These are phyloP conservation scores for Chironomus tepperi DNA, from an alignment of 1,140 invertebrate species.

Conservation along the genomic window DNA sequence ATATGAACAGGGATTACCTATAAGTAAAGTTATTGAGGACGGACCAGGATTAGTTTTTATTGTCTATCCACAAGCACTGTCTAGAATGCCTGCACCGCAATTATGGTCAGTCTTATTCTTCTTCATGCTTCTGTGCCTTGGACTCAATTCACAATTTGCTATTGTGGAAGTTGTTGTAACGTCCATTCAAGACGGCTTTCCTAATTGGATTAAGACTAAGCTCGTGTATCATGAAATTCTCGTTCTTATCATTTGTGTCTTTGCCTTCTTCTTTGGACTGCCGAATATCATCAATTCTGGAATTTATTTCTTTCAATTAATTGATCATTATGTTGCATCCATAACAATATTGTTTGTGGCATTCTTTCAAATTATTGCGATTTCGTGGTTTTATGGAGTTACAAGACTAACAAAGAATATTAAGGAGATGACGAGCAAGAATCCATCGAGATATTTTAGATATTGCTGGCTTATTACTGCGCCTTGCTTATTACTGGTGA, in stretches of 20 bases:
- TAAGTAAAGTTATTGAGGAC: constrained; percentile 74
- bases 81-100: constrained; percentile 78
- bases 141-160: constrained; percentile 83
- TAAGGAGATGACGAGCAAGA: constrained; percentile 74
- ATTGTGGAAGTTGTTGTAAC: constrained; percentile 88
- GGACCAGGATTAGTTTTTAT: constrained; percentile 83
- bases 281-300: constrained; percentile 82
- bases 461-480: constrained; percentile 76
- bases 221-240: constrained; percentile 79
- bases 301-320: constrained; percentile 85
- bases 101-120: constrained; percentile 84
- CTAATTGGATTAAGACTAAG: constrained; percentile 67
- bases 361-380: constrained; percentile 83
- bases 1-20: constrained; percentile 62
- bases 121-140: constrained; percentile 81
- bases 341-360: constrained; percentile 85
- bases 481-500: constrained; percentile 70
- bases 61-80: constrained; percentile 80
- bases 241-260: constrained; percentile 70
- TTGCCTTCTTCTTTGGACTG: constrained; percentile 74
- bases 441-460: constrained; percentile 70
- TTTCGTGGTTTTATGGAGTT: constrained; percentile 88
- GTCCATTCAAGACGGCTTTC: constrained; percentile 84
- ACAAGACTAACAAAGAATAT: constrained; percentile 68
- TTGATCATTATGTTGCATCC: constrained; percentile 86